These are phyloP conservation scores for Conus ventricosus DNA, from an alignment of 1,140 invertebrate species.

Conservation along the genomic window DNA sequence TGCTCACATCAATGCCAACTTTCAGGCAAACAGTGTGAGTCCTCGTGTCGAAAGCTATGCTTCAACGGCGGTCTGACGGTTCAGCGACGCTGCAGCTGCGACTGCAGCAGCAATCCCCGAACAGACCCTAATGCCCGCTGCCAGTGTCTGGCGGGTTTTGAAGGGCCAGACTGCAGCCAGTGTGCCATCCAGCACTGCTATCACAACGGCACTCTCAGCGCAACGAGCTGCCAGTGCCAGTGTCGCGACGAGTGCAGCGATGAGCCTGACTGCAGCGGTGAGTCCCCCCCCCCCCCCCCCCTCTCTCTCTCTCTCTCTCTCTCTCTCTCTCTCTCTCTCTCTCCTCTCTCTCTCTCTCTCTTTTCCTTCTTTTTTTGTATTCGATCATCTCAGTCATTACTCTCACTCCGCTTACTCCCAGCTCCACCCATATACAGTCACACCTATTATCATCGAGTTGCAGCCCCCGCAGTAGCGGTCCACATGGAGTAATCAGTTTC, in stretches of 20 bases:
- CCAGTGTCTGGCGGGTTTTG: background rate
- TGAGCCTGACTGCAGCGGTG: background rate
- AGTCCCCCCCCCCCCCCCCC: background rate
- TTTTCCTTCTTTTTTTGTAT: no score
- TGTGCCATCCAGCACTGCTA: background rate
- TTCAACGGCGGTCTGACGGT: background rate
- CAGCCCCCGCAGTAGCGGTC: no score
- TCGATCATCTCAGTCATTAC: no score
- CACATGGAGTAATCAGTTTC: no score
- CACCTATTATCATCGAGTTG: no score
- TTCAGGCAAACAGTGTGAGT: background rate
- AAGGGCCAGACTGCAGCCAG: conserved; percentile 1
- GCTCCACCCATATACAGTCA: no score
- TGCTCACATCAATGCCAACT: background rate
- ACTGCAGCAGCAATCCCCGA: background rate
- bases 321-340: no score
- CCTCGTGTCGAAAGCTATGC: background rate
- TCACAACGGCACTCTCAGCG: background rate
- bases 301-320: no score
- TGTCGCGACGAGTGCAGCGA: background rate
- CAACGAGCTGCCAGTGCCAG: background rate
- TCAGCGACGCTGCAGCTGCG: background rate
- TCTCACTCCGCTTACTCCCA: no score
- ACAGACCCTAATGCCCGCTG: background rate
- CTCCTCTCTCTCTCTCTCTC: no score